Base-by-base conservation (phyloP, 2,888 invertebrate genomes). In the Thalpophila matura region DNA sequence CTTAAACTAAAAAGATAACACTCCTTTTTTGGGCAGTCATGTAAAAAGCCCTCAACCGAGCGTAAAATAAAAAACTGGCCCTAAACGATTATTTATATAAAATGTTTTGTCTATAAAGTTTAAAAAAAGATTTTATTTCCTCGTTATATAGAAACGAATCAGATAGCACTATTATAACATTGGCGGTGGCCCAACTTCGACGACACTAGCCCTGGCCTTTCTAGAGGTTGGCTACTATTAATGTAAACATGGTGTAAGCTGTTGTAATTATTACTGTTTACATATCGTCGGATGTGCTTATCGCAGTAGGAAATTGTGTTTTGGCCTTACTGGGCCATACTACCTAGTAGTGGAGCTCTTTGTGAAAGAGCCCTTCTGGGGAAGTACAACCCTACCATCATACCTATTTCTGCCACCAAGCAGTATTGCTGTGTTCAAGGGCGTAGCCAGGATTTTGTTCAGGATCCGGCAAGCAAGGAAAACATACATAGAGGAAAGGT, bases 201-300 rank as follows among this genome's bases (percentile, higher is more conserved):
- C 87, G 93, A 92, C 92, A 91, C 86, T 89, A 88, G 85, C 87
- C 87, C 70, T 90, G 94, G 91, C 94, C 94, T 91, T 91, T 84
- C 64, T 70, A 81, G 87, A 91, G 92, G 94, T 89, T 91, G 91
- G 24, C 89, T 90, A 89, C 91, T 92, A 90, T 89, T 87, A 87
- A 89, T 91, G 86, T 85, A 83, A 86, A 82, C 81, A 82, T 81
- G 82, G 84, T 79, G 70, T 77, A 68, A 72, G 65, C 54, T 74
- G 46, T 75, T 77, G 63, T 76, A 77, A 80, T 82, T 67, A 79
- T 79, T 63, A 75, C 63, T 77, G 64, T 60, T 74, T 73, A 53
- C 54, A 70, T 54, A 57, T 74, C 60, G 51, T 63, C 69, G 55
- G 37, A 65, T 65, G 55, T 77, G 43, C 55, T 46, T 53, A 54